Evolutionary conservation across 2,797 vertebrate species (phyloP), one percentile per base, ranked within the genome.

Genomic region (Taeniopygia guttata): DNA sequence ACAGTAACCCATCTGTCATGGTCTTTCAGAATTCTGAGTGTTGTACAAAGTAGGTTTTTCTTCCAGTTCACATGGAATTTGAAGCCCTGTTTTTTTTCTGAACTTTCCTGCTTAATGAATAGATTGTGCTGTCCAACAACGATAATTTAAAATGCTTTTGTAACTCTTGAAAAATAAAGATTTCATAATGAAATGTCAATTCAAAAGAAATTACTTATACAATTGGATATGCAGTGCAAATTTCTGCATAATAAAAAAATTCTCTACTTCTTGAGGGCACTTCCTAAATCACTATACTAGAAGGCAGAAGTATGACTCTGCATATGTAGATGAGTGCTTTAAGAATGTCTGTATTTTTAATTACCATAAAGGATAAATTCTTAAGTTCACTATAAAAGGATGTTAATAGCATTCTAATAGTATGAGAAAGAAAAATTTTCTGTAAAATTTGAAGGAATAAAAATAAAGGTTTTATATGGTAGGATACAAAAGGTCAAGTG

Each of bases 141-240:
- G 3, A 49, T 9, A 74, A 55, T 5, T 55, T 52, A 0, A 6
- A 29, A 32, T 1, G 0, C 2, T 58, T 86, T 34, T 63, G 23
- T 9, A 58, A 13, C 16, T 49, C 36, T 38, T 69, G 51, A 25
- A 64, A 92, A 79, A 32, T 32, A 32, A 68, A 40, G 16, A 72
- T 48, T 62, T 26, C 16, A 11, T n/a, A 69, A 20, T 45, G 20
- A 87, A 87, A 76, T 51, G 2, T 3, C 15, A 49, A 19, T 62
- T 70, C 22, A 42, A 92, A 76, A 58, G 18, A 36, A 84, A 23
- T 16, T 4, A 22, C 5, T 15, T 54, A 16, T 30, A 36, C 4
- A 34, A 29, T 40, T 74, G 30, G 8, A 80, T 80, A 7, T 40
- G 7, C 25, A 46, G 21, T 52, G 6, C 10, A 64, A 46, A 16